These are phyloP conservation scores for Cacoxenus indagator DNA, from an alignment of 2,888 invertebrate genomes.

Conservation along the genomic window DNA sequence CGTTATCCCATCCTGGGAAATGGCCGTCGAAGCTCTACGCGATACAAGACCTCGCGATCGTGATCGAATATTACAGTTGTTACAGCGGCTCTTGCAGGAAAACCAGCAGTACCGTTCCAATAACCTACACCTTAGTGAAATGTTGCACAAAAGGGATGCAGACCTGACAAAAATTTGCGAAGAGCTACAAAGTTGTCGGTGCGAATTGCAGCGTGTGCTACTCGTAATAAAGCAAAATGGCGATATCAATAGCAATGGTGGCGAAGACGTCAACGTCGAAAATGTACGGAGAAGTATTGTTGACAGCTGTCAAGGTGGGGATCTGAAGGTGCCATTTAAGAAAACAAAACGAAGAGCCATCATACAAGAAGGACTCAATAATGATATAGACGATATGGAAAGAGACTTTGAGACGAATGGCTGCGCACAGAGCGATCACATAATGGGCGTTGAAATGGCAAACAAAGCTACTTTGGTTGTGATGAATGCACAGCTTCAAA, in stretches of 20 bases:
- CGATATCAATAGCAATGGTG: constrained; percentile 16
- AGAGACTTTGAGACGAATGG: constrained; percentile 35
- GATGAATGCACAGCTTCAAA: constrained; percentile 24
- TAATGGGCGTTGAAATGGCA: constrained; percentile 43
- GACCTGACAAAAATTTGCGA: constrained; percentile 67
- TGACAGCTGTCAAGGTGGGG: constrained; percentile 28
- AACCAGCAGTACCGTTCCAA: constrained; percentile 67
- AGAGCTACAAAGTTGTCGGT: constrained; percentile 65
- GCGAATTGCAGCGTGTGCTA: constrained; percentile 54
- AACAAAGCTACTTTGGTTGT: constrained; percentile 42
- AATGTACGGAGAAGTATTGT: constrained; percentile 50
- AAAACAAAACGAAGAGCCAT: constrained; percentile 18
- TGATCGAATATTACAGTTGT: constrained; percentile 66
- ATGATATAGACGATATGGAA: constrained; percentile 23
- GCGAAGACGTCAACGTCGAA: constrained; percentile 35
- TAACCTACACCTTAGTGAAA: constrained; percentile 64
- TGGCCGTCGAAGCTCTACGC: constrained; percentile 68
- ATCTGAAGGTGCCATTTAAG: constrained; percentile 32
- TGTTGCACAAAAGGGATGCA: constrained; percentile 65
- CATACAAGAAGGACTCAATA: constrained; percentile 28
- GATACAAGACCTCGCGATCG: constrained; percentile 67
- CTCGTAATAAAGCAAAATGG: constrained; percentile 35
- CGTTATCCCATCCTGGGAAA: constrained; percentile 68
- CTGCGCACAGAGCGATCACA: constrained; percentile 44
- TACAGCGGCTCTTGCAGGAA: constrained; percentile 67